Percentiles rank a stretch among this genome's conserved stretches.
phyloP scores from a whole-genome alignment of 1,140 invertebrate genomes.

The Trigoniulus corallinus region DNA sequence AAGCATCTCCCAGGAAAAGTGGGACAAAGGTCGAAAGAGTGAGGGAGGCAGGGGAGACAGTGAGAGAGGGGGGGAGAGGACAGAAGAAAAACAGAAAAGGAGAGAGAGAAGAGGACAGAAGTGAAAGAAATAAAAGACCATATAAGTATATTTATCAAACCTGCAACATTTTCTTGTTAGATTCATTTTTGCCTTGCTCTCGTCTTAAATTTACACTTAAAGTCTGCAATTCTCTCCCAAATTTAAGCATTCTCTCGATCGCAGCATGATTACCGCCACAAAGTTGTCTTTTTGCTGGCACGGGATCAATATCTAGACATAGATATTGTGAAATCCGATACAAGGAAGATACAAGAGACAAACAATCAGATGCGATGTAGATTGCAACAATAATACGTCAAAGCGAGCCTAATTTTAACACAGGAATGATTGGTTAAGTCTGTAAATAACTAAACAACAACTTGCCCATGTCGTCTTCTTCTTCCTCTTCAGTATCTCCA shows the following conservation, averaged over 20 bases:
- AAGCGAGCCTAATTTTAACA: not conserved
- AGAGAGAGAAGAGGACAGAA: too few species aligned
- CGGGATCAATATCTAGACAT: constrained; percentile 31
- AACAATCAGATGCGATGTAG: constrained; percentile 3
- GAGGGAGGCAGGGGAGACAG: too few species aligned
- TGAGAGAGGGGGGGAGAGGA: too few species aligned
- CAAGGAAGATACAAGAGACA: too few species aligned
- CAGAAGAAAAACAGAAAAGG: too few species aligned
- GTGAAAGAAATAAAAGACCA: too few species aligned
- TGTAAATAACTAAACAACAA: too few species aligned
- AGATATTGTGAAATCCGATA: constrained; percentile 2
- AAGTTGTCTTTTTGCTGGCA: constrained; percentile 34
- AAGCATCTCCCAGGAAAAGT: too few species aligned
- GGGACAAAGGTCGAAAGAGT: too few species aligned
- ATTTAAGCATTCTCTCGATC: constrained; percentile 78
- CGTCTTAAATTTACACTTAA: constrained; percentile 69
- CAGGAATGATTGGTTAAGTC: too few species aligned
- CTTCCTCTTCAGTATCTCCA: constrained; percentile 10
- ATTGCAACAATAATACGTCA: not conserved
- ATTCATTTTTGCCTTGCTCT: constrained; percentile 65
- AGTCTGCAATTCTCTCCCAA: constrained; percentile 79
- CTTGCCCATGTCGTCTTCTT: constrained; percentile 26
- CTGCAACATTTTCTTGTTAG: constrained; percentile 83
- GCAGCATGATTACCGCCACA: constrained; percentile 62
- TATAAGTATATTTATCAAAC: constrained; percentile 28